Base-by-base conservation (phyloP, 2,113 vertebrate genomes). In the Eublepharis macularius region DNA sequence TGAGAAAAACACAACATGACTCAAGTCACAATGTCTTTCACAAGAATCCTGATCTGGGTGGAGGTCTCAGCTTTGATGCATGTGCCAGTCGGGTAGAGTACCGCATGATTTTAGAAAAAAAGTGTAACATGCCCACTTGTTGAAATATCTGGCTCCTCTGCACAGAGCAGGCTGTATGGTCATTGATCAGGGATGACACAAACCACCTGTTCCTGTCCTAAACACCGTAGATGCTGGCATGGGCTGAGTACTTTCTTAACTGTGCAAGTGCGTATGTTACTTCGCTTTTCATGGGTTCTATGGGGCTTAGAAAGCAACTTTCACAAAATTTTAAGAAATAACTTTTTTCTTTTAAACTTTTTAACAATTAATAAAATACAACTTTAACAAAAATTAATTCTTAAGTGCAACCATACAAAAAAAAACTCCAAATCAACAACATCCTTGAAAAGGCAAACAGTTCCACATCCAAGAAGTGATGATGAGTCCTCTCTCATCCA, bases 1-100 rank as follows among this genome's bases (percentile, higher is more conserved):
- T 36, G 41, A 26, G n/a, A 72, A 70, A 82, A 1, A 34, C 34
- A 43, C 45, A 26, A 65, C 68, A 36, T 0, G 0, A 0, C 68
- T 73, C 54, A 81, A 12, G 11, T 19, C n/a, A 57, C 21, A 7
- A 60, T 2, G 43, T 43, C 3, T 34, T 76, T 63, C 0, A 0
- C 65, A 83, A 34, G 75, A 36, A 21, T 21, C 11, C n/a, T 39
- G 39, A 41, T 2, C 6, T 45, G 81, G 36, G 13, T 57, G 26
- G 26, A 39, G n/a, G 41, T 3, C 12, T 36, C 13, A 45, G 34
- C 29, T 68, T 83, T 5, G 41, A 12, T 36, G 4, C 13, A 14
- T 54, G 0, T 65, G 41, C 79, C 0, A 76, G 79, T 1, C 57
- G 87, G 65, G 34, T 68, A 47, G 17, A n/a, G 43, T 68, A 19